Conservation (phyloP, 2,113 vertebrate species). For the Cyprinus carpio region DNA sequence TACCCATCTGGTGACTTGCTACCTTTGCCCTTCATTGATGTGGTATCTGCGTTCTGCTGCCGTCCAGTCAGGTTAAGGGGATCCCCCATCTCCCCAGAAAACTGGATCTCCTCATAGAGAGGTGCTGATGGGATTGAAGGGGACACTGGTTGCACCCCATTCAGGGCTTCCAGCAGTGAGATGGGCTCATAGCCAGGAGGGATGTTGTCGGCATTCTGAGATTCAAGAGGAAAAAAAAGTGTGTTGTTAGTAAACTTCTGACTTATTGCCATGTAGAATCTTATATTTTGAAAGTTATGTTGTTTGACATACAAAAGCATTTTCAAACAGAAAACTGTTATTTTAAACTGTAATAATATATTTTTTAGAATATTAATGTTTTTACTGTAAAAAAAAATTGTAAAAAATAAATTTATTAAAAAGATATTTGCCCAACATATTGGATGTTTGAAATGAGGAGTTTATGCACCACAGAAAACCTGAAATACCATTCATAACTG, state of each 20-base stretch:
- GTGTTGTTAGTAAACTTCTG: background rate
- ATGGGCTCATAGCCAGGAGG: conserved; percentile 87
- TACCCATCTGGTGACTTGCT: conserved; percentile 86
- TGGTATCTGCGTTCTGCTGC: conserved; percentile 71
- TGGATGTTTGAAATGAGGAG: background rate
- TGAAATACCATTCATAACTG: background rate
- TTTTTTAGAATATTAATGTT: background rate
- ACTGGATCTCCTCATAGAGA: conserved; percentile 84
- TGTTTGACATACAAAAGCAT: background rate
- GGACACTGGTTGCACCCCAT: conserved; percentile 79
- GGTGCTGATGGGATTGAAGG: conserved; percentile 82
- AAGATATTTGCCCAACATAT: background rate
- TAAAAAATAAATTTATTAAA: background rate
- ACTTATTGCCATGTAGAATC: background rate
- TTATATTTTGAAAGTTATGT: background rate
- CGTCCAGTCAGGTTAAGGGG: conserved; percentile 71
- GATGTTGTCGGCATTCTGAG: conserved; percentile 82
- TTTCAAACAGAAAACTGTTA: background rate
- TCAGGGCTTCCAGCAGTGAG: conserved; percentile 85
- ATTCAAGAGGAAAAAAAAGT: background rate
- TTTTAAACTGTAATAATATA: background rate
- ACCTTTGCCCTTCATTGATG: conserved; percentile 76
- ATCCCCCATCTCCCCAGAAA: conserved; percentile 75
- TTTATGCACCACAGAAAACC: background rate
- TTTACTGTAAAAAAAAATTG: background rate